These are phyloP conservation scores for Phrynosoma blainvillii DNA, from an alignment of 2,113 vertebrate genomes.

Conservation along the genomic window DNA sequence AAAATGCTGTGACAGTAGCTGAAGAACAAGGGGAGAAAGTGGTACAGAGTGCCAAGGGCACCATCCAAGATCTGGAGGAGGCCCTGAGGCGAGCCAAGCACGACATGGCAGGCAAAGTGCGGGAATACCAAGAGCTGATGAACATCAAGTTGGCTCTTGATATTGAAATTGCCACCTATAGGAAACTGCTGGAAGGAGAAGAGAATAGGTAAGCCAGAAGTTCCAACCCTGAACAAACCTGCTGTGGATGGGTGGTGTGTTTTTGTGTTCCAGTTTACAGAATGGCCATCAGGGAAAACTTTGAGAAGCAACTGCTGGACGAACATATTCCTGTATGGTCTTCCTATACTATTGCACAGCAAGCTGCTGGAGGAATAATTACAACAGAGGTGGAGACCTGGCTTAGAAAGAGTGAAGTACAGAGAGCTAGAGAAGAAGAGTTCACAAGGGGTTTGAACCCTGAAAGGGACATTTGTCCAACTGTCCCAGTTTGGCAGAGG, in stretches of 20 bases:
- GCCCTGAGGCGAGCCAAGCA: slow-evolving; percentile 70
- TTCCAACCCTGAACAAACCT: neutral
- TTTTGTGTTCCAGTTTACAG: neutral
- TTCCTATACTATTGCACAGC: too few species aligned
- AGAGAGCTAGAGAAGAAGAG: too few species aligned
- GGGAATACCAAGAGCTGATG: slow-evolving; percentile 78
- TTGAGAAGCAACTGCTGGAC: neutral
- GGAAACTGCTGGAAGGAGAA: slow-evolving; percentile 80
- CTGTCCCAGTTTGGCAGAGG: too few species aligned
- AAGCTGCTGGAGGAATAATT: too few species aligned
- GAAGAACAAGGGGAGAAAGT: slow-evolving; percentile 54
- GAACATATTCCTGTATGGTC: too few species aligned
- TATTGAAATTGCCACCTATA: slow-evolving; percentile 84
- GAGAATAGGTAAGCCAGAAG: slow-evolving; percentile 70
- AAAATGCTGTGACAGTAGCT: slow-evolving; percentile 33
- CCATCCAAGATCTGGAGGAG: slow-evolving; percentile 67
- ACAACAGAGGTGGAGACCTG: too few species aligned
- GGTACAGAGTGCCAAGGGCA: slow-evolving; percentile 33
- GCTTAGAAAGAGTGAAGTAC: too few species aligned
- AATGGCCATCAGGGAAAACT: neutral
- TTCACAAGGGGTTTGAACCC: too few species aligned
- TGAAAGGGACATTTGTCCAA: too few species aligned
- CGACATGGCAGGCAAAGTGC: slow-evolving; percentile 70
- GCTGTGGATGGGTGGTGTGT: too few species aligned
- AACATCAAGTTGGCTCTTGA: slow-evolving; percentile 82